These are phyloP conservation scores for Chrysomela aeneicollis DNA, from an alignment of 2,888 invertebrate species.

Conservation along the genomic window DNA sequence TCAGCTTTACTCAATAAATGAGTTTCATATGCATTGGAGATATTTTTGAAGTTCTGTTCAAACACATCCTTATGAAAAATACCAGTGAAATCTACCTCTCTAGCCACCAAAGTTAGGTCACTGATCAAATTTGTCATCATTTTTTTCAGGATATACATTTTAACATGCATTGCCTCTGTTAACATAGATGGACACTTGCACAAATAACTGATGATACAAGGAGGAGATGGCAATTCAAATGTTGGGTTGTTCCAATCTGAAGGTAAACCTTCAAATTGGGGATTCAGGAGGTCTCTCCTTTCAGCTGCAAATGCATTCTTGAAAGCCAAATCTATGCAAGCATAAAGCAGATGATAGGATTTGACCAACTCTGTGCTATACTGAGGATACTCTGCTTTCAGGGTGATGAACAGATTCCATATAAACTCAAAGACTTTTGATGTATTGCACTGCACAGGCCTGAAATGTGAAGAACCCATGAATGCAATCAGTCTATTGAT, in stretches of 20 bases:
- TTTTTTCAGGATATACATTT: conserved; percentile 85
- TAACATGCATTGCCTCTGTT: conserved; percentile 90
- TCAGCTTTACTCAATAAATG: conserved; percentile 91
- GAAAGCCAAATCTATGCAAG: conserved; percentile 91
- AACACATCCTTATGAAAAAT: conserved; percentile 82
- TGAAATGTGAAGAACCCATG: conserved; percentile 53
- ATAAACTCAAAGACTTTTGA: conserved; percentile 90
- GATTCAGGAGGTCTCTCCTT: conserved; percentile 86
- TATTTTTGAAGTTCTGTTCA: conserved; percentile 84
- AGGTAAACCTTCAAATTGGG: conserved; percentile 81
- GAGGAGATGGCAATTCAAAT: conserved; percentile 69
- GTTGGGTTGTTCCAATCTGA: conserved; percentile 69
- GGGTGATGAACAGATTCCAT: conserved; percentile 92
- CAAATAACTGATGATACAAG: conserved; percentile 74
- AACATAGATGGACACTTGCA: conserved; percentile 66
- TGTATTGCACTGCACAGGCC: conserved; percentile 79
- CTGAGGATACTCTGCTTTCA: conserved; percentile 85
- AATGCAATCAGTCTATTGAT: not conserved
- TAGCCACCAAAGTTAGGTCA: conserved; percentile 78
- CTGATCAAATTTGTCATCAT: conserved; percentile 80
- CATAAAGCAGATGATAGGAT: conserved; percentile 90
- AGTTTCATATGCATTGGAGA: conserved; percentile 89
- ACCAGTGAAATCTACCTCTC: conserved; percentile 73
- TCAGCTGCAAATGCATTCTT: conserved; percentile 84
- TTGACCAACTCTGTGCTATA: conserved; percentile 93